Evolutionary conservation across 2,113 vertebrate species (phyloP).

Genomic region (Sylvilagus bachmani): DNA sequence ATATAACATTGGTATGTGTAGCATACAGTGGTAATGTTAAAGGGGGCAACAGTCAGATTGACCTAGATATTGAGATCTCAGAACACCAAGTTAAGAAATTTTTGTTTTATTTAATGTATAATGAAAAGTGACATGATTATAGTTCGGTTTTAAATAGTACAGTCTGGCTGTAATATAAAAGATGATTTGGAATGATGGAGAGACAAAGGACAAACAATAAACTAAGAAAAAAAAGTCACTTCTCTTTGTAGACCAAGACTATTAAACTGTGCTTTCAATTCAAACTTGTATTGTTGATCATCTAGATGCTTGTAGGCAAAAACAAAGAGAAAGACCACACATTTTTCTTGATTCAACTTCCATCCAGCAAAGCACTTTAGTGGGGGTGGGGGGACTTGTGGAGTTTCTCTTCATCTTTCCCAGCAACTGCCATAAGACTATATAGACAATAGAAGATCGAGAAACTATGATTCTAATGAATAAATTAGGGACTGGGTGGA

Average conservation of each 20-base stretch:
- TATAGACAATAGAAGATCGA: not conserved
- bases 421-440: not conserved
- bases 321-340: slow-evolving; percentile 10
- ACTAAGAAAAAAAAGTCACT: slow-evolving; percentile 34
- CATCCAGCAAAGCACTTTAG: not conserved
- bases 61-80: slow-evolving; percentile 2
- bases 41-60: not conserved
- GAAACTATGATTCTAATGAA: slow-evolving; percentile 54
- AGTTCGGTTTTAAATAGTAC: slow-evolving; percentile 25
- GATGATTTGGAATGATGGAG: not conserved
- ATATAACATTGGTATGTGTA: not conserved
- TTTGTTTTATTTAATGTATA: slow-evolving; percentile 35
- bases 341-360: slow-evolving; percentile 19
- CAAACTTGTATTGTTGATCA: slow-evolving; percentile 28
- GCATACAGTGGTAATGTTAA: not conserved
- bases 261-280: slow-evolving; percentile 31
- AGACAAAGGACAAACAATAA: slow-evolving; percentile 28
- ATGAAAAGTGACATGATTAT: slow-evolving; percentile 45
- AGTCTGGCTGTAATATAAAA: slow-evolving; percentile 26
- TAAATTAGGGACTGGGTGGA: slow-evolving; percentile 28
- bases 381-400: not conserved
- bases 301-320: slow-evolving; percentile 6
- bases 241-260: slow-evolving; percentile 16
- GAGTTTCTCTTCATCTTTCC: slow-evolving; percentile 30
- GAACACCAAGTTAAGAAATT: slow-evolving; percentile 50